Evolutionary conservation across 1,140 invertebrate species (phyloP).

Genomic region (Thalassaphorura encarpata): DNA sequence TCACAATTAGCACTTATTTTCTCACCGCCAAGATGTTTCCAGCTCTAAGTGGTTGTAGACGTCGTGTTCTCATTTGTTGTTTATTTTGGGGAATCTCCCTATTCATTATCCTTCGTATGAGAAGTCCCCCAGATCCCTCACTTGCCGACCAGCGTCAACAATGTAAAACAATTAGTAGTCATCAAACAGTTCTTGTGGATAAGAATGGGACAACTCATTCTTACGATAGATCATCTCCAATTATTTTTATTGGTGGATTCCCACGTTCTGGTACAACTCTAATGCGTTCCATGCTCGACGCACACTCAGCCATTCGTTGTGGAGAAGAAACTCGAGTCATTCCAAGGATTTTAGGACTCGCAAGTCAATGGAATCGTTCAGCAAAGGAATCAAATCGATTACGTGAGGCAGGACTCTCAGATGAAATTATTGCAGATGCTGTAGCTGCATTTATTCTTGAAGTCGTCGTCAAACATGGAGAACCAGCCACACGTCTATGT

Average conservation of each 20-base stretch:
- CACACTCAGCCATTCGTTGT: constrained; percentile 67
- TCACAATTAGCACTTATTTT: too few relatives aligned
- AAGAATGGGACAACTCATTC: constrained; percentile 32
- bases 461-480: constrained; percentile 90
- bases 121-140: too few relatives aligned
- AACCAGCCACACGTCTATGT: constrained; percentile 81
- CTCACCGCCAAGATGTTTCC: too few relatives aligned
- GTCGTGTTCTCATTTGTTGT: too few relatives aligned
- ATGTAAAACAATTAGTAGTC: too few relatives aligned
- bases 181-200: constrained; percentile 25
- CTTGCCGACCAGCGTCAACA: too few relatives aligned
- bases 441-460: constrained; percentile 94
- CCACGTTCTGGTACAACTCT: constrained; percentile 93
- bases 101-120: too few relatives aligned
- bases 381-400: constrained; percentile 78
- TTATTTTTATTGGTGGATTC: constrained; percentile 96
- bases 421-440: constrained; percentile 52
- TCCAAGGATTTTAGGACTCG: constrained; percentile 81
- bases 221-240: constrained; percentile 75
- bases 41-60: too few relatives aligned
- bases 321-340: constrained; percentile 97
- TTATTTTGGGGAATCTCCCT: too few relatives aligned
- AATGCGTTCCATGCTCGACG: constrained; percentile 95
- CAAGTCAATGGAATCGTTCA: constrained; percentile 85
- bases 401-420: constrained; percentile 86